Evolutionary conservation across 2,888 invertebrate genomes (phyloP), one percentile per base, ranked within the genome.

Genomic region (Theretra japonica): DNA sequence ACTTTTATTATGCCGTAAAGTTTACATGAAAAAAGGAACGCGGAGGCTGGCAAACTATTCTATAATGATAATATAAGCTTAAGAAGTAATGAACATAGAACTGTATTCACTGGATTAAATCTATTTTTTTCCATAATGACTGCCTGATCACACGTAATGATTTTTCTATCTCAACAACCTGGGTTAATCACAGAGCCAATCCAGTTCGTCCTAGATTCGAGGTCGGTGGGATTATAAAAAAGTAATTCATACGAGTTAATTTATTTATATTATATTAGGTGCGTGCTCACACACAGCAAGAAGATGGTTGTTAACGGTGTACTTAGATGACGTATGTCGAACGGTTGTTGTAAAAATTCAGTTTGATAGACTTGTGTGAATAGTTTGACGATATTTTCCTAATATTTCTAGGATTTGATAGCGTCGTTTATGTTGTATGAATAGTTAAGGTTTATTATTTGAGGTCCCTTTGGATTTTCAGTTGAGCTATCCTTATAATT

Each of bases 191-290:
- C 17, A 28, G 17, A 25, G 8, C 58, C 58, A 25, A 58, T 58
- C 58, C 58, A 58, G 58, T 58, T 5, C 3, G 17, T 11, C 41
- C 8, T 15, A 17, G 5, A 58, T 58, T 25, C 58, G 11, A 15
- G 25, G 23, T 25, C 8, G 17, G 58, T 8, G 15, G 0, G 4
- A n/a, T 19, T 19, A 17, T 53, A 25, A 58, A 58, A 58, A 58
- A 58, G 25, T 23, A 58, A 58, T 25, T 58, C 58, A 25, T 25
- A 58, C 17, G 58, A 25, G 25, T 58, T 30, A 25, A 60, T 60
- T 60, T 60, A 30, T 60, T 60, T 30, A 60, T 60, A 59, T 59
- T 19, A 59, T 59, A 60, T 30, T 60, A 60, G 28, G 7, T 8
- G 30, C n/a, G 30, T 19, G 17, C 30, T 19, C 11, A 1, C 28